Base-by-base conservation (phyloP, 2,113 vertebrate genomes). In the Grammomys surdaster region DNA sequence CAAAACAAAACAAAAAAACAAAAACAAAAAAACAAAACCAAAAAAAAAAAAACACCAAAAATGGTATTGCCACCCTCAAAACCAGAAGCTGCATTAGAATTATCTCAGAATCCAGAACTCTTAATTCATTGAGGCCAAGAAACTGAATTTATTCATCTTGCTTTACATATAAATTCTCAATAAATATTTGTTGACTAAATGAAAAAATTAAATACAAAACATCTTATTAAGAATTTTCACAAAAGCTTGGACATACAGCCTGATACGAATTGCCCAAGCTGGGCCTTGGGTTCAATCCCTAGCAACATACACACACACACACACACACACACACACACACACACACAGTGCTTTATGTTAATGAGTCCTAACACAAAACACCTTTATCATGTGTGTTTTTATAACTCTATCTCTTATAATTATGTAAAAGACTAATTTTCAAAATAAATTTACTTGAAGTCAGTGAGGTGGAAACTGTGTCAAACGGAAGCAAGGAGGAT, bases 141-240 rank as follows among this genome's bases (percentile, higher is more conserved):
- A 67, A 80, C 60, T 76, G 26, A 65, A 92, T 51, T 33, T 76
- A 43, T 78, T 94, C 48, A 60, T 86, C 75, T 36, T 69, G 54
- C 36, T 46, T 90, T 80, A n/a, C 40, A 73, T 70, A n/a, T n/a
- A 96, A 46, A 7, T 86, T 86, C 67, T 77, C 81, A 86, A 69
- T 46, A 85, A 92, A 88, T 81, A 85, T 75, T 40, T 90, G 51
- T 76, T 90, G 54, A 80, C 76, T 90, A 90, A 97, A 89, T 84
- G n/a, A 95, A 65, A 69, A 78, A 88, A 90, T 94, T 58, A 95
- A 86, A 26, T 56, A 85, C 13, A 76, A 95, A 95, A 46, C 4
- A 86, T 51, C 72, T 90, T 54, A 65, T 81, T 75, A 76, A 92
- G 51, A 96, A 31, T 95, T 95, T 95, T 73, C 77, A 88, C 40